phyloP scores from a whole-genome alignment of 1,140 invertebrate genomes.

The Drosophila micromelanica region DNA sequence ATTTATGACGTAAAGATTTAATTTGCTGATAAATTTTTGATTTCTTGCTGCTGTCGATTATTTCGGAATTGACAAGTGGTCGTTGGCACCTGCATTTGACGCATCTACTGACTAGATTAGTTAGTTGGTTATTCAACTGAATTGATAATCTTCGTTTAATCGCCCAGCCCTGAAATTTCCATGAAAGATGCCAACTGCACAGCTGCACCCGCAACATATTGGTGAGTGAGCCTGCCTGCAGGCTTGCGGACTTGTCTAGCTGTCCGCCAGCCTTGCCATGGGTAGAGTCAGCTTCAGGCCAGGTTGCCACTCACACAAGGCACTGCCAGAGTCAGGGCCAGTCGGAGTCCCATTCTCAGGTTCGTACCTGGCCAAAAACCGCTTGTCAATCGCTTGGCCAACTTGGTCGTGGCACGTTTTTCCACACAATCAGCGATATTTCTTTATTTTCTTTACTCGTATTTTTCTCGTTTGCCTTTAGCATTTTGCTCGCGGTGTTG shows the following conservation, averaged over 20 bases:
- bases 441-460: slow-evolving; percentile 34
- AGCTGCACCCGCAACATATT: slow-evolving; percentile 32
- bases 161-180: slow-evolving; percentile 18
- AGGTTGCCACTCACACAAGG: slow-evolving; percentile 32
- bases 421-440: slow-evolving; percentile 51
- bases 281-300: slow-evolving; percentile 27
- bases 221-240: slow-evolving; percentile 4
- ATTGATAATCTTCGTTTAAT: neutral
- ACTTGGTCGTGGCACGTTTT: slow-evolving; percentile 59
- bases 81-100: slow-evolving; percentile 14
- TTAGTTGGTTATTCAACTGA: slow-evolving; percentile 22
- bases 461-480: slow-evolving; percentile 2
- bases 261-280: slow-evolving; percentile 36
- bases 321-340: slow-evolving; percentile 1
- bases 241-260: slow-evolving; percentile 30
- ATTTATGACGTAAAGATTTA: neutral
- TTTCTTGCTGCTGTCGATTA: neutral
- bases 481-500: slow-evolving; percentile 27
- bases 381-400: slow-evolving; percentile 73
- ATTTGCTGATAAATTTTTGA: neutral
- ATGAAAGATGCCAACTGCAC: slow-evolving; percentile 19
- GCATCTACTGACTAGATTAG: slow-evolving; percentile 1
- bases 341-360: no score
- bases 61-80: slow-evolving; percentile 6
- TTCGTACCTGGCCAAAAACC: slow-evolving; percentile 42